Percentiles rank a stretch among this genome's conserved stretches.
These are phyloP conservation scores for Tetraodon nigroviridis DNA, from an alignment of 2,113 vertebrate genomes.

Conservation along the genomic window DNA sequence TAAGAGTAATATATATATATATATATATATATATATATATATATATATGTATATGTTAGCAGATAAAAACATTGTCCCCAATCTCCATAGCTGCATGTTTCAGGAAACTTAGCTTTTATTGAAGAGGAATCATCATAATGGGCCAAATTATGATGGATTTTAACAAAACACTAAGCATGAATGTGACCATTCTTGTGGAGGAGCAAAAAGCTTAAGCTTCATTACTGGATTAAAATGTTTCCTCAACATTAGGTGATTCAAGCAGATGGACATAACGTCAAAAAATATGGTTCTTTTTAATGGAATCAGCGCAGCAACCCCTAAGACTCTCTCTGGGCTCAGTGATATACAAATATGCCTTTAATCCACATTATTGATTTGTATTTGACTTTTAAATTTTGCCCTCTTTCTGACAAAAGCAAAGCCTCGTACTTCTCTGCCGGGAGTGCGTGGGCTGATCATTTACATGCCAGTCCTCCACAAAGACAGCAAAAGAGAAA, in stretches of 20 bases:
- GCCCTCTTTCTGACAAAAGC: conserved; percentile 57
- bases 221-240: background rate
- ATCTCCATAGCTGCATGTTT: no score
- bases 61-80: no score
- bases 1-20: no score
- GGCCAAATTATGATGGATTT: background rate
- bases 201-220: background rate
- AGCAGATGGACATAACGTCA: background rate
- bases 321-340: conserved; percentile 16
- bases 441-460: conserved; percentile 45
- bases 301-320: conserved; percentile 2
- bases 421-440: conserved; percentile 35
- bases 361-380: conserved; percentile 67
- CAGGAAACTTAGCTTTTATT: no score
- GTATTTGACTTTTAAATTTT: conserved; percentile 73
- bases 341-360: conserved; percentile 57
- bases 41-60: no score
- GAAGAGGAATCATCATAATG: no score
- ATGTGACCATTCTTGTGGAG: background rate
- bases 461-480: conserved; percentile 33
- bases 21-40: no score
- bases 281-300: background rate
- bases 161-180: background rate
- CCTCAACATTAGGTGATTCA: background rate
- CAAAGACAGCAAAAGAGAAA: conserved; percentile 13